Conservation (phyloP, 2,113 vertebrate genomes). For the Halcyon malimbica region DNA sequence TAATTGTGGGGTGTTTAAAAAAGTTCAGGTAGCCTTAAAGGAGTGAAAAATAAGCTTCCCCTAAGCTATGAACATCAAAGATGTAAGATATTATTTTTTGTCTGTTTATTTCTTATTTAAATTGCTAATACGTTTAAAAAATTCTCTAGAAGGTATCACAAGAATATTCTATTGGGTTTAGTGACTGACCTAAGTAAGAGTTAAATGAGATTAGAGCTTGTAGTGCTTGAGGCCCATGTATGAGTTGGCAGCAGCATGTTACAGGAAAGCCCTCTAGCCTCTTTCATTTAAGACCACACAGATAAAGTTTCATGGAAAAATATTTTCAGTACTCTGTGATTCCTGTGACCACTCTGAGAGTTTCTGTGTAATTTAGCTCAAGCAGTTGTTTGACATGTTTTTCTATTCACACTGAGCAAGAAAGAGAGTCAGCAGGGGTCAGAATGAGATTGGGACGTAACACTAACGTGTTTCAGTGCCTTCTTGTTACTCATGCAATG, state of each 20-base stretch:
- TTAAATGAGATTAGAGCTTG: not conserved
- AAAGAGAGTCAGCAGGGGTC: not conserved
- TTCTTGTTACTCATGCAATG: not conserved
- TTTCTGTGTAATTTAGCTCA: not conserved
- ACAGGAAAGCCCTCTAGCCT: not conserved
- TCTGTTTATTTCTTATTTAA: not conserved
- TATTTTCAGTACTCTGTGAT: not conserved
- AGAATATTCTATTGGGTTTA: rapidly evolving
- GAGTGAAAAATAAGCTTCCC: not conserved
- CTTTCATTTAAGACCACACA: not conserved
- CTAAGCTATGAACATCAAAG: not conserved
- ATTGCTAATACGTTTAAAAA: not conserved
- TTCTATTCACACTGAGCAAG: not conserved
- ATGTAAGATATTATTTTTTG: not conserved
- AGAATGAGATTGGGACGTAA: rapidly evolving
- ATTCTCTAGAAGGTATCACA: rapidly evolving
- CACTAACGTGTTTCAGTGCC: rapidly evolving
- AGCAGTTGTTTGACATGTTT: not conserved
- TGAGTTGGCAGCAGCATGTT: not conserved
- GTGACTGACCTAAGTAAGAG: not conserved
- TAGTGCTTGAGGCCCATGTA: not conserved
- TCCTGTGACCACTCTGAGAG: not conserved
- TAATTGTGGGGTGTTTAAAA: not conserved
- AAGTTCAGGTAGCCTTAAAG: not conserved
- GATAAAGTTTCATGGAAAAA: not conserved